Percentiles rank a stretch among this genome's conserved stretches.
phyloP scores from a whole-genome alignment of 2,888 invertebrate genomes.

The Exephanes ischioxanthus region DNA sequence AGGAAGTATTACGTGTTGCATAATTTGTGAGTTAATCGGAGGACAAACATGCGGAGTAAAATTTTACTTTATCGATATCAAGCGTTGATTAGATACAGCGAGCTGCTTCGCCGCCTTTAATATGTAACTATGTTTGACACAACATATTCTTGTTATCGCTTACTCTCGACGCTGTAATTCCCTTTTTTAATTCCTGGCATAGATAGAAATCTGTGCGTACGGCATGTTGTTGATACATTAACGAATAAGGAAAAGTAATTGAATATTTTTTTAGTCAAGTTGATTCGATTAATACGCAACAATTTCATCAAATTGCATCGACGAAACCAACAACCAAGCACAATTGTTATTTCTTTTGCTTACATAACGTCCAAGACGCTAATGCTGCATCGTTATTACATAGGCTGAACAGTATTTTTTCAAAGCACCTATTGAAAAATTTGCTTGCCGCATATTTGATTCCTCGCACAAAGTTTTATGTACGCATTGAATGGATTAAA shows the following conservation, averaged over 20 bases:
- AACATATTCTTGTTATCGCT: neutral
- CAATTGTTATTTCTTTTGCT: conserved; percentile 55
- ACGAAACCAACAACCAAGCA: conserved; percentile 25
- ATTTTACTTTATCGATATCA: neutral
- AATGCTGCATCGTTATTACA: conserved; percentile 7
- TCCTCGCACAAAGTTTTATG: neutral
- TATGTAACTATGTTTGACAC: neutral
- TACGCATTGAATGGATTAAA: neutral
- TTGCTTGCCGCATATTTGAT: neutral
- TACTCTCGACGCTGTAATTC: conserved; percentile 15
- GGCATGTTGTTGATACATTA: neutral
- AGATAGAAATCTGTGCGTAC: neutral
- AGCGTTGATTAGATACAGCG: neutral
- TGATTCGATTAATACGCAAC: conserved; percentile 23
- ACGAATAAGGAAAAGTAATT: conserved; percentile 1
- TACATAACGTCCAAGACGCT: conserved; percentile 46
- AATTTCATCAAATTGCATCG: conserved; percentile 54
- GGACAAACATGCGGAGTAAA: neutral
- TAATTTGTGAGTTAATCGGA: conserved; percentile 49
- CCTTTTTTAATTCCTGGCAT: conserved; percentile 15
- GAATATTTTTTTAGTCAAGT: neutral
- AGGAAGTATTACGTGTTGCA: conserved; percentile 30
- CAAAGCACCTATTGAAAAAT: neutral
- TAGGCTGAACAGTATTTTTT: neutral
- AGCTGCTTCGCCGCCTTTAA: neutral